phyloP scores from a whole-genome alignment of 1,140 invertebrate species.

The Tetragnatha versicolor region DNA sequence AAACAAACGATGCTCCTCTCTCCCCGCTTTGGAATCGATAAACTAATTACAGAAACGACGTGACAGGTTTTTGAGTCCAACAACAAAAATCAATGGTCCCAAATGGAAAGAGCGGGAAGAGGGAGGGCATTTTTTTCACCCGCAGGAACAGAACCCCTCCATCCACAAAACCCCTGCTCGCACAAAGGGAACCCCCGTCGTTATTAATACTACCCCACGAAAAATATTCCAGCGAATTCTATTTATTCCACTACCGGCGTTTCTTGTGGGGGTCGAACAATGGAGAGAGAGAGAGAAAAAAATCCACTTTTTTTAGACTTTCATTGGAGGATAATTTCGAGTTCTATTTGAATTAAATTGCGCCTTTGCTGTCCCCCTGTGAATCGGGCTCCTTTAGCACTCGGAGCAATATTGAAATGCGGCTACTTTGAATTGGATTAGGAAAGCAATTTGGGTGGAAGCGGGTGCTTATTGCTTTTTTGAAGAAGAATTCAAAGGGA shows the following conservation, averaged over 20 bases:
- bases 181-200: not conserved
- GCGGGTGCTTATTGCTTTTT: too few species aligned
- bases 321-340: not conserved
- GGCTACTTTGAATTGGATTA: too few species aligned
- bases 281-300: not conserved
- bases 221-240: not conserved
- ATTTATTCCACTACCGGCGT: too few species aligned
- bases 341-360: constrained; percentile 5
- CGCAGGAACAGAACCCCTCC: too few species aligned
- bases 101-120: too few species aligned
- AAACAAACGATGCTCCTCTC: not conserved
- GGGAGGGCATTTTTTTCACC: too few species aligned
- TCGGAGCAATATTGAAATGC: too few species aligned
- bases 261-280: not conserved
- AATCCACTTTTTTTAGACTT: not conserved
- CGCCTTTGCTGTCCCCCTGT: not conserved
- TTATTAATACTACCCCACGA: not conserved
- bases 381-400: too few species aligned
- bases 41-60: constrained; percentile 20
- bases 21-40: not conserved
- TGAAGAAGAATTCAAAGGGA: too few species aligned
- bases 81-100: constrained; percentile 6
- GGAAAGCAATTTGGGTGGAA: too few species aligned
- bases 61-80: not conserved
- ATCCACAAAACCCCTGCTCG: not conserved